Evolutionary conservation across 1,140 invertebrate species (phyloP).

Genomic region (Drosophila pallidifrons): DNA sequence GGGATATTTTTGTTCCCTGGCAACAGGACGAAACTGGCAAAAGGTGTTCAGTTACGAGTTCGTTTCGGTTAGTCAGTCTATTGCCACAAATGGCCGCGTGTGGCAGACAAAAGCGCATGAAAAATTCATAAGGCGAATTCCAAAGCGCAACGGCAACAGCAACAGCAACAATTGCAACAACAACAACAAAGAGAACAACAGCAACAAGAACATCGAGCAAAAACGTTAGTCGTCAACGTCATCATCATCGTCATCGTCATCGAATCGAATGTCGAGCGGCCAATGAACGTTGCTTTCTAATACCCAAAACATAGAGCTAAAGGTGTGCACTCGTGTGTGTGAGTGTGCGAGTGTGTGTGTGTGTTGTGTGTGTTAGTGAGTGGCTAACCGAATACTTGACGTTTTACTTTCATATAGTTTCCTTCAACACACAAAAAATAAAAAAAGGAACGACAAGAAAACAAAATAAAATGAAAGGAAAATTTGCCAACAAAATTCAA

Average conservation of each 20-base stretch:
- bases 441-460: constrained; percentile 33
- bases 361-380: constrained; percentile 21
- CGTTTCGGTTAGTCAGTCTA: constrained; percentile 67
- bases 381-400: constrained; percentile 47
- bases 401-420: constrained; percentile 60
- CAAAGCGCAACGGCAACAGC: constrained; percentile 40
- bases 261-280: constrained; percentile 41
- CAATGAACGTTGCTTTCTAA: constrained; percentile 49
- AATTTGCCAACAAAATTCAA: constrained; percentile 51
- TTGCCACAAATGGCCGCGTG: constrained; percentile 78
- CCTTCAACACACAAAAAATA: constrained; percentile 31
- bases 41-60: constrained; percentile 58
- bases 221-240: constrained; percentile 19
- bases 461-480: constrained; percentile 16
- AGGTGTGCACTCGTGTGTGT: constrained; percentile 42
- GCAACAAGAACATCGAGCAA: constrained; percentile 5
- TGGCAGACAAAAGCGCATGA: constrained; percentile 82
- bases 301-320: constrained; percentile 51
- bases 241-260: constrained; percentile 20
- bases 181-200: constrained; percentile 5
- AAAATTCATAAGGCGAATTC: constrained; percentile 71
- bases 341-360: constrained; percentile 52
- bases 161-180: constrained; percentile 20
- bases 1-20: constrained; percentile 52
- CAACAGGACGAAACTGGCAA: constrained; percentile 64